phyloP scores from a whole-genome alignment of 1,140 invertebrate genomes.

The Sycobia sp. region DNA sequence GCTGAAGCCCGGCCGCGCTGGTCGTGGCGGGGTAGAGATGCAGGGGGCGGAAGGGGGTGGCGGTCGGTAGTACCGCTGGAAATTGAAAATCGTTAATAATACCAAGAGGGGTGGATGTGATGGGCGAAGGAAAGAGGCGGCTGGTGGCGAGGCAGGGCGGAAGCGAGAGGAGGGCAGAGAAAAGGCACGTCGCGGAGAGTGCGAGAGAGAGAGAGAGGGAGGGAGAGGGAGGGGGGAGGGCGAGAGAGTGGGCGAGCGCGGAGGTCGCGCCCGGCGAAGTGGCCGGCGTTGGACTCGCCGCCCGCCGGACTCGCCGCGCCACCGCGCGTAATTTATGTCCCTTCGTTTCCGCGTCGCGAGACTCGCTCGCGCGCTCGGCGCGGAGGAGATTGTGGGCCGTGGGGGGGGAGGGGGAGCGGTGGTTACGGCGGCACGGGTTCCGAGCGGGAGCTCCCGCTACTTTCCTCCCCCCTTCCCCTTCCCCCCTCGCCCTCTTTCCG shows the following conservation, averaged over 20 bases:
- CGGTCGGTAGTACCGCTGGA: slow-evolving; percentile 25
- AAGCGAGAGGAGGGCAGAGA: slow-evolving; percentile 22
- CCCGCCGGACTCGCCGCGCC: slow-evolving; percentile 43
- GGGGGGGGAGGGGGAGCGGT: slow-evolving; percentile 39
- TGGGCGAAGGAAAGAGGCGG: slow-evolving; percentile 39
- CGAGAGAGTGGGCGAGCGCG: background rate
- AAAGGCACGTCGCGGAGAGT: background rate
- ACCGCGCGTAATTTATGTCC: slow-evolving; percentile 55
- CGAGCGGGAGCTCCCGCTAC: too few relatives aligned
- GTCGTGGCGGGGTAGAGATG: slow-evolving; percentile 41
- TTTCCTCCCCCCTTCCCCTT: background rate
- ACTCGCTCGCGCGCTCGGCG: background rate
- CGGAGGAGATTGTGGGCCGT: too few relatives aligned
- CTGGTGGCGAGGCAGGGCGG: slow-evolving; percentile 19
- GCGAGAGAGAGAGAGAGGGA: background rate
- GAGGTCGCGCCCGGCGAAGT: slow-evolving; percentile 42
- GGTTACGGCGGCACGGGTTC: slow-evolving; percentile 30
- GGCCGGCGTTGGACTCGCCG: background rate
- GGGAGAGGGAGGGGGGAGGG: slow-evolving; percentile 35
- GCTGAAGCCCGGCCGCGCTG: slow-evolving; percentile 39
- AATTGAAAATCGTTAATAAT: slow-evolving; percentile 39
- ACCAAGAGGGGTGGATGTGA: slow-evolving; percentile 33
- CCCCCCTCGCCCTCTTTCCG: slow-evolving; percentile 28
- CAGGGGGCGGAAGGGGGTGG: slow-evolving; percentile 36
- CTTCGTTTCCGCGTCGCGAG: slow-evolving; percentile 55